Conservation (phyloP, 2,797 vertebrate genomes). For the Scomberomorus guttatus region DNA sequence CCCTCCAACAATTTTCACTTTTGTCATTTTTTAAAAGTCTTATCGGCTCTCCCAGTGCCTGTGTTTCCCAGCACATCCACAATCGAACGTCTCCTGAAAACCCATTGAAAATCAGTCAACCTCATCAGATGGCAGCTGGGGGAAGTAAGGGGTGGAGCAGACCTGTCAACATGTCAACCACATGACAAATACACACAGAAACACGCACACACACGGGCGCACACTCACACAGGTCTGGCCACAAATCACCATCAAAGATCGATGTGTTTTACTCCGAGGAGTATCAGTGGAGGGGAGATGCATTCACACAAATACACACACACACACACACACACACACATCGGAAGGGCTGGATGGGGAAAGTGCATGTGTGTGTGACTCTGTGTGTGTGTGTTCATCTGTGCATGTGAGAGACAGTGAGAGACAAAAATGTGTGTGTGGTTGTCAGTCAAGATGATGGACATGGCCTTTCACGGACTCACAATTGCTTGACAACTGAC, state of each 20-base stretch:
- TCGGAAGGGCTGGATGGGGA: conserved; percentile 22
- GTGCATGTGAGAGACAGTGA: conserved; percentile 40
- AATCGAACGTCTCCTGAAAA: conserved; percentile 53
- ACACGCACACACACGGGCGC: conserved; percentile 25
- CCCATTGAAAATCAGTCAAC: conserved; percentile 81
- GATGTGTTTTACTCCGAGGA: conserved; percentile 30
- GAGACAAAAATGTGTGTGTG: conserved; percentile 61
- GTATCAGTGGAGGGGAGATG: conserved; percentile 1
- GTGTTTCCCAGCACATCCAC: conserved; percentile 72
- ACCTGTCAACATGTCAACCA: conserved; percentile 85
- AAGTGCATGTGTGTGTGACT: conserved; percentile 22
- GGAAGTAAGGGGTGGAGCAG: conserved; percentile 78
- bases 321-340: conserved; percentile 15
- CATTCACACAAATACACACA: conserved; percentile 10
- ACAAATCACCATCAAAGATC: conserved; percentile 51
- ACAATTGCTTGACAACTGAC: conserved; percentile 81
- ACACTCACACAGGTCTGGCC: conserved; percentile 38
- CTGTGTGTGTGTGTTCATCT: conserved; percentile 13
- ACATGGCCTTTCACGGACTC: conserved; percentile 79
- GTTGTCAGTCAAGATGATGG: conserved; percentile 80
- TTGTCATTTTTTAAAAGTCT: conserved; percentile 56
- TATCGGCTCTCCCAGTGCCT: conserved; percentile 55
- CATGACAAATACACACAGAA: conserved; percentile 65
- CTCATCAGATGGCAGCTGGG: conserved; percentile 84
- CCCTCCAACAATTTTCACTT: conserved; percentile 40